phyloP scores from a whole-genome alignment of 2,797 vertebrate species.

The Phaenicophaeus curvirostris region DNA sequence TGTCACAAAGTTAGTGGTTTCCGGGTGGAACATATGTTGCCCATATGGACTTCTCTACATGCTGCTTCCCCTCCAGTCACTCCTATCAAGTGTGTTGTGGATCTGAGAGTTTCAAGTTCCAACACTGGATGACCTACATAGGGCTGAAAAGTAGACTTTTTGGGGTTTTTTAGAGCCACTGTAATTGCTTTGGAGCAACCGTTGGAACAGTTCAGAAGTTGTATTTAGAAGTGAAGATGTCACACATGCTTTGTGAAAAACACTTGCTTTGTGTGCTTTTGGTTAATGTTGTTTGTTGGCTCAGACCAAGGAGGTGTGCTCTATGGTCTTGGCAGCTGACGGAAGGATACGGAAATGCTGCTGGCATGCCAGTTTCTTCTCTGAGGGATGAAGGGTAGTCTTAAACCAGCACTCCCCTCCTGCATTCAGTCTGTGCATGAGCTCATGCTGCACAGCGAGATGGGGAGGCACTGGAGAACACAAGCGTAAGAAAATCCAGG shows the following conservation, averaged over 20 bases:
- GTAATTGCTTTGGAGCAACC: background rate
- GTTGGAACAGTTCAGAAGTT: background rate
- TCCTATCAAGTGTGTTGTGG: constrained; percentile 22
- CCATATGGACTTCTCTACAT: constrained; percentile 63
- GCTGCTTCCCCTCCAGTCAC: constrained; percentile 58
- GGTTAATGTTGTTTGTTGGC: background rate
- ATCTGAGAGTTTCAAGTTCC: constrained; percentile 27
- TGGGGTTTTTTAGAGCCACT: background rate
- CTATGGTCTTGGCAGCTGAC: background rate
- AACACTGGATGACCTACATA: constrained; percentile 44
- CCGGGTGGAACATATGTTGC: constrained; percentile 54
- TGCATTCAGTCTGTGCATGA: fast-evolving
- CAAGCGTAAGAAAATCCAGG: background rate
- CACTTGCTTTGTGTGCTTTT: background rate
- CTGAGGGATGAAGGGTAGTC: background rate
- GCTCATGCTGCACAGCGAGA: fast-evolving
- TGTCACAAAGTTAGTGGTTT: constrained; percentile 46
- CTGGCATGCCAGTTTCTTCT: background rate
- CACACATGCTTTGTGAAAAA: background rate
- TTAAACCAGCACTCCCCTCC: background rate
- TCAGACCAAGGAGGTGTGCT: background rate
- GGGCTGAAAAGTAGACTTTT: background rate
- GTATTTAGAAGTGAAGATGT: background rate
- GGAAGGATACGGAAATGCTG: background rate
- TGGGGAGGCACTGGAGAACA: fast-evolving